Evolutionary conservation across 2,797 vertebrate genomes (phyloP).

Genomic region (Micropoecilia bifurca): DNA sequence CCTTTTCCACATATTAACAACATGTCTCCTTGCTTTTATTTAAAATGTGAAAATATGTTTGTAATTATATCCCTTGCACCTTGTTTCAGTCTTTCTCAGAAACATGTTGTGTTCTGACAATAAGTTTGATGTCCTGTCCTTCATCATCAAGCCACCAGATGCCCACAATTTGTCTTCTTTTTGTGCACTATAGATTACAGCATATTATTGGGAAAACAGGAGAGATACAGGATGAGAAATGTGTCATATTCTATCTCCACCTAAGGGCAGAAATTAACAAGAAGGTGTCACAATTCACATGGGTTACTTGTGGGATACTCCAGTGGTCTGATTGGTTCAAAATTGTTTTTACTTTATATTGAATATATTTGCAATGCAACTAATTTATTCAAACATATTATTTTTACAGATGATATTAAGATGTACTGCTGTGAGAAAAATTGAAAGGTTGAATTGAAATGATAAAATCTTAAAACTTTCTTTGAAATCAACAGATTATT

Average conservation of each 20-base stretch:
- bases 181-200: not conserved
- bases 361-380: not conserved
- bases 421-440: not conserved
- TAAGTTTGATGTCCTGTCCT: not conserved
- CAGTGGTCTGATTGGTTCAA: not conserved
- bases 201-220: not conserved
- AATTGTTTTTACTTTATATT: not conserved
- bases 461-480: not conserved
- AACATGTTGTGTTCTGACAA: not conserved
- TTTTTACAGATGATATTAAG: not conserved
- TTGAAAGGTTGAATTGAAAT: not conserved
- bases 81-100: not conserved
- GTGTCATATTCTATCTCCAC: not conserved
- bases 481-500: not conserved
- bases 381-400: not conserved
- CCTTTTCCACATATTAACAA: conserved; percentile 7
- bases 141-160: conserved; percentile 3
- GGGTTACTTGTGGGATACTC: not conserved
- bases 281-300: not conserved
- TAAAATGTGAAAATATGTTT: not conserved
- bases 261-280: not conserved
- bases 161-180: not conserved
- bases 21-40: conserved; percentile 17
- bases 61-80: not conserved
- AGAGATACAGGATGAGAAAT: not conserved